Conservation (phyloP, 2,113 vertebrate species). For the Larimichthys polyactis region DNA sequence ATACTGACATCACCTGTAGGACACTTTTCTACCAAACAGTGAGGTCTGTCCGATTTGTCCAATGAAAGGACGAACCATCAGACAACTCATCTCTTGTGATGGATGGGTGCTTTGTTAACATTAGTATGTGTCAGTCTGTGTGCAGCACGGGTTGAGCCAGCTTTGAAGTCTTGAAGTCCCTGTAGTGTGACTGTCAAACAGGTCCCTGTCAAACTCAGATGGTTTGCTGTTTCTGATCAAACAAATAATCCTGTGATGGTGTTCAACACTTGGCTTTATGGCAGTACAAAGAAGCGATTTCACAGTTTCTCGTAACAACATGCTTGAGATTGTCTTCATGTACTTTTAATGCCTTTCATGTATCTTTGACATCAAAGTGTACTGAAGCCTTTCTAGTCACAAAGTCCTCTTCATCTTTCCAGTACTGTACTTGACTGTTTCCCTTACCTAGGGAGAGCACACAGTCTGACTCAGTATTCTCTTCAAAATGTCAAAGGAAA, state of each 20-base stretch:
- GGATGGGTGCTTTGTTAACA: background rate
- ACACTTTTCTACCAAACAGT: background rate
- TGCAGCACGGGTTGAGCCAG: background rate
- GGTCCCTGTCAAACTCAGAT: too few species aligned
- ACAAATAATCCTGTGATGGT: background rate
- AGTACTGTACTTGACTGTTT: background rate
- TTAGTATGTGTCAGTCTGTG: conserved; percentile 9
- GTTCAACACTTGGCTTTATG: too few species aligned
- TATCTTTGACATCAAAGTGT: conserved; percentile 21
- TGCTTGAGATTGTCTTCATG: background rate
- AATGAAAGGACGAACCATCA: background rate
- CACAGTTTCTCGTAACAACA: background rate
- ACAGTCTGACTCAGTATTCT: conserved; percentile 4
- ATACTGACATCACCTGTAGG: background rate
- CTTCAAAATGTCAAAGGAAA: background rate
- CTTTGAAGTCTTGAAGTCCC: background rate
- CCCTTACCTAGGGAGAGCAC: background rate
- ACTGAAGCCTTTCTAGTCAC: background rate
- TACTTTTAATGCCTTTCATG: conserved; percentile 1
- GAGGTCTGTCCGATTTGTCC: background rate
- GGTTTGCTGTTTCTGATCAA: background rate
- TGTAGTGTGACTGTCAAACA: too few species aligned
- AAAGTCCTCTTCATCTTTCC: background rate
- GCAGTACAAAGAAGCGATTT: too few species aligned
- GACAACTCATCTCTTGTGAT: background rate